Base-by-base conservation (phyloP, 1,140 invertebrate genomes). In the Ditylenchus dipsaci region DNA sequence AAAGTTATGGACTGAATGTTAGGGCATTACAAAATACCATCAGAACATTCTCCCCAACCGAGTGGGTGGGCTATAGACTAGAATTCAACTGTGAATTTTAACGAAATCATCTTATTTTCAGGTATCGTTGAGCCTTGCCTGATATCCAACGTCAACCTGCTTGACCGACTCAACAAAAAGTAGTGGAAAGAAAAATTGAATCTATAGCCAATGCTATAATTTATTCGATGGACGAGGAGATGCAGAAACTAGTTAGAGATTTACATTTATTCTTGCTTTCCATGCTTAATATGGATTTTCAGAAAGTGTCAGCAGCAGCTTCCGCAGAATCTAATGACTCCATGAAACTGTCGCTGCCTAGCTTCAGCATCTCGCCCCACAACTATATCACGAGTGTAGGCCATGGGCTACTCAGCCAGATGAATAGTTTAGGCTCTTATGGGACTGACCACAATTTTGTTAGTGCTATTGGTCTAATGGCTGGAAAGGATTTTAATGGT, bases 321-420 rank as follows among this genome's bases (percentile, higher is more conserved):
- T 33, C 27, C 13, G 3, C 59, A 61, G 49, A 53, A 53, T 13
- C 65, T 15, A 61, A 47, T 17, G 74, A 76, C 21, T 23, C 38
- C 17, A 19, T 76, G 21, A 80, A 75, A 60, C 53, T 33, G 19
- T 66, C 75, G 7, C 69, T 76, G 9, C 75, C 75, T 0, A 73
- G 60, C 38, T 76, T 76, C 57, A 77, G 74, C 47, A 78, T 68
- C 47, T 23, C 75, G 23, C 73, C 75, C 11, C 75, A 76, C 45
- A 76, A 72, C 60, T 76, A 76, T 67, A 69, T 80, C 5, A 76
- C 75, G n/a, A 45, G 62, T 17, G 75, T 76, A n/a, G 75, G 75
- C 13, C 75, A 76, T 42, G 77, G 78, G 5, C 77, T 76, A 26
- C 56, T 76, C 3, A 73, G 73, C 47, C 33, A 26, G 59, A 76